Evolutionary conservation across 2,113 vertebrate genomes (phyloP).

Genomic region (Clinocottus analis): DNA sequence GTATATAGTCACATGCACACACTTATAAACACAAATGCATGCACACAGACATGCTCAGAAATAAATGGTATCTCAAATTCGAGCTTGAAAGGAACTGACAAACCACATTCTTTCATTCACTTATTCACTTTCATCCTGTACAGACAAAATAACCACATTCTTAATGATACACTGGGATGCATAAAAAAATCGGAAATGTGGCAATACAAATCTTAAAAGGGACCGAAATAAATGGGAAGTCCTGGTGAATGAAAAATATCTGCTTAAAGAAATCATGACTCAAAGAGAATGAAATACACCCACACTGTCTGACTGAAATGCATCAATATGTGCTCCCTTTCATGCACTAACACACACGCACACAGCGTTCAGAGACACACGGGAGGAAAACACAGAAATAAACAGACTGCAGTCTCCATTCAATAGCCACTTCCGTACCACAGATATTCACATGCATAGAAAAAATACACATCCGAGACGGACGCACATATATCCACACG

Average conservation of each 20-base stretch:
- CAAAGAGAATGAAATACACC: conserved; percentile 79
- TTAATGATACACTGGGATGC: conserved; percentile 28
- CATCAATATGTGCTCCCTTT: conserved; percentile 71
- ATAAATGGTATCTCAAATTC: conserved; percentile 47
- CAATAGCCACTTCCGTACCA: conserved; percentile 56
- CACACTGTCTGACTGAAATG: conserved; percentile 80
- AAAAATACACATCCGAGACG: conserved; percentile 49
- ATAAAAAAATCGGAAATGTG: conserved; percentile 37
- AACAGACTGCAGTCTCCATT: conserved; percentile 75
- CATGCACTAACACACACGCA: conserved; percentile 66
- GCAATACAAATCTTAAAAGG: conserved; percentile 18
- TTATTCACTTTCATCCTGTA: conserved; percentile 39
- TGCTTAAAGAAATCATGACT: conserved; percentile 71
- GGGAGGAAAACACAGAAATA: conserved; percentile 72
- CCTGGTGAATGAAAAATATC: conserved; percentile 69
- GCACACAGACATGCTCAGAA: conserved; percentile 42
- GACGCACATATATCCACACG: conserved; percentile 35
- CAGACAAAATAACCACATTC: conserved; percentile 43
- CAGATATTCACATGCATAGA: conserved; percentile 65
- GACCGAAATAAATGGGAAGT: conserved; percentile 44
- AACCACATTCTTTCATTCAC: conserved; percentile 44
- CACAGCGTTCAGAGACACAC: conserved; percentile 57
- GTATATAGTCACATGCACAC: conserved; percentile 36
- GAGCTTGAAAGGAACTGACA: conserved; percentile 16
- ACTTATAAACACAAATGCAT: conserved; percentile 33